A percentile compares a stretch with the other conserved stretches of the same genome.
These are phyloP conservation scores for Eilema depressum DNA, from an alignment of 2,888 invertebrate genomes.

Conservation along the genomic window DNA sequence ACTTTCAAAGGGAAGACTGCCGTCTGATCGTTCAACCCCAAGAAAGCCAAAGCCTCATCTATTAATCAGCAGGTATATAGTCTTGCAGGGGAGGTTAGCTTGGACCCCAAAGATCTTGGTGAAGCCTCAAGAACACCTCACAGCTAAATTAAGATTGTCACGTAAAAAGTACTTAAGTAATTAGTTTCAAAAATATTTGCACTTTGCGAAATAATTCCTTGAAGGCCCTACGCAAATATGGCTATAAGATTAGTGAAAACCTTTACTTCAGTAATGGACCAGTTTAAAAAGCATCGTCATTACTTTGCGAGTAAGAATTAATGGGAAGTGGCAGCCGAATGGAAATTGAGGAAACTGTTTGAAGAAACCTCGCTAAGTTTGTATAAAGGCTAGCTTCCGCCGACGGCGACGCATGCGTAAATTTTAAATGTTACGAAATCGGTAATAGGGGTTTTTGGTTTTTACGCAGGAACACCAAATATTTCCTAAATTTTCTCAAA, in stretches of 20 bases:
- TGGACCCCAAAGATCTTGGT: no score
- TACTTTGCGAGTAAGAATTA: slow-evolving; percentile 32
- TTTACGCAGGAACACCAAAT: no score
- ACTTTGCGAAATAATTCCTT: background rate
- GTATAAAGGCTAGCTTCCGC: no score
- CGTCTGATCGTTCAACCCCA: no score
- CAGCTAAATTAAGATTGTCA: background rate
- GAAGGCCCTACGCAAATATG: slow-evolving; percentile 26
- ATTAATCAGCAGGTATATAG: no score
- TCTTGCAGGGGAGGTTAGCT: no score
- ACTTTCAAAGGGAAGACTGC: no score
- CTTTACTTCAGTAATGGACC: slow-evolving; percentile 45
- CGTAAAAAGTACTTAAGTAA: background rate
- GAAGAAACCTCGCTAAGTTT: background rate
- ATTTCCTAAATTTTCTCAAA: no score
- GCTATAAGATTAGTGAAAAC: slow-evolving; percentile 44
- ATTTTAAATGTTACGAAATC: background rate
- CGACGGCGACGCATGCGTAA: no score
- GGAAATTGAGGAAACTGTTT: slow-evolving; percentile 15
- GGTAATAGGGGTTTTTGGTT: no score
- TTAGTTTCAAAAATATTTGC: background rate
- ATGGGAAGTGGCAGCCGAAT: slow-evolving; percentile 12
- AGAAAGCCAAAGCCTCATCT: no score
- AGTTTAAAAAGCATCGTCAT: slow-evolving; percentile 47
- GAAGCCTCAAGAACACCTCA: no score